Evolutionary conservation across 2,888 invertebrate genomes (phyloP), one percentile per base, ranked within the genome.

Genomic region (Clitarchus hookeri): DNA sequence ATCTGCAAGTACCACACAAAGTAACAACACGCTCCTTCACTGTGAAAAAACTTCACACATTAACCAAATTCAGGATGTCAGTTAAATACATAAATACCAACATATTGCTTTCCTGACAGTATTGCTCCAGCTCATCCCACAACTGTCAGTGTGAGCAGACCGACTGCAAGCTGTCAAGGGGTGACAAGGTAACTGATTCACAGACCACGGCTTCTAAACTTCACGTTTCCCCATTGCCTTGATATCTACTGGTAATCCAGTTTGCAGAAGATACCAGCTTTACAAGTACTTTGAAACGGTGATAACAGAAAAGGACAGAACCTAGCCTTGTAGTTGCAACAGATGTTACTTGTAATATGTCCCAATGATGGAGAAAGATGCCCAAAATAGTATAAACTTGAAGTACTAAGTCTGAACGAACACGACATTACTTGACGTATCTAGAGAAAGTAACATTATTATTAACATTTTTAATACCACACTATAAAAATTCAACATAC

Each of bases 1-100:
- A 36, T 90, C 92, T 92, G 88, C 77, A 90, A 90, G 44, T 82
- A 88, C 77, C 87, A 87, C 44, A 80, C 82, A 6, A 77, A 85
- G 77, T 44, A 44, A 83, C 44, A 54, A 26, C 23, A 78, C 26
- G 23, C 8, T 54, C 48, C 13, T 4, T 44, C 3, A 83, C 83
- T 36, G 44, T 4, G 0, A 44, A 44, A 9, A 44, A 44, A n/a
- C 44, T 23, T 6, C 36, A 36, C 36, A 36, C 36, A 36, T 36
- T 36, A 3, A 36, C 1, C 36, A 36, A 36, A 36, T 36, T 36
- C 4, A 36, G 4, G 36, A 36, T 36, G 36, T 36, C 4, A 36
- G 36, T 36, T 36, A 36, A 36, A 36, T 36, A 36, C 36, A 36
- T 36, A 36, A 36, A 36, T 36, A 36, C 36, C 6, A n/a, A 65